Conservation (phyloP, 2,797 vertebrate genomes). For the Chaunax sp. region DNA sequence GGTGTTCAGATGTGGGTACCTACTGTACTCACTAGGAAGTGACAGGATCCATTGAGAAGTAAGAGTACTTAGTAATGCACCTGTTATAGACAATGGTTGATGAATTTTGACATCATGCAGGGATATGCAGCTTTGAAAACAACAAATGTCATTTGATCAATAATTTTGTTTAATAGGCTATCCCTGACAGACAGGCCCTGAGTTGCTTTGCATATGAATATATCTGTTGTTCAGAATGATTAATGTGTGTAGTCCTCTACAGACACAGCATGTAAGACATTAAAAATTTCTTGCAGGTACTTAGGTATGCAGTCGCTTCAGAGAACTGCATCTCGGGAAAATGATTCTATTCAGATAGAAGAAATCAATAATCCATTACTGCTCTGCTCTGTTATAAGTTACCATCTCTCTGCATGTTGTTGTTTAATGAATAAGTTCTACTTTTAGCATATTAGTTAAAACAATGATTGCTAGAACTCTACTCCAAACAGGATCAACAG, state of each 20-base stretch:
- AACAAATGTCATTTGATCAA: constrained; percentile 33
- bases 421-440: constrained; percentile 2
- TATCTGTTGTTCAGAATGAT: constrained; percentile 11
- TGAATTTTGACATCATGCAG: neutral
- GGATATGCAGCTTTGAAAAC: neutral
- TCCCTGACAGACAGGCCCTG: constrained; percentile 10
- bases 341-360: constrained; percentile 14
- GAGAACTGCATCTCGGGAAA: neutral
- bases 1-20: too few relatives aligned
- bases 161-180: constrained; percentile 28
- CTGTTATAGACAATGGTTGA: neutral
- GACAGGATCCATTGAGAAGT: too few relatives aligned
- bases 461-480: neutral
- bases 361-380: constrained; percentile 33
- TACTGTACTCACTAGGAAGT: too few relatives aligned
- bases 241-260: constrained; percentile 1
- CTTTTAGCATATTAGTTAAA: neutral
- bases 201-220: constrained; percentile 30
- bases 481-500: neutral
- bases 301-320: constrained; percentile 20
- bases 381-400: neutral
- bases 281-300: constrained; percentile 15
- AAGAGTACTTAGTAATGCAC: too few relatives aligned
- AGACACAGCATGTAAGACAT: neutral
- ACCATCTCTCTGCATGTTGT: neutral